phyloP scores from a whole-genome alignment of 2,888 invertebrate genomes.

The Heteromyza rotundicornis region DNA sequence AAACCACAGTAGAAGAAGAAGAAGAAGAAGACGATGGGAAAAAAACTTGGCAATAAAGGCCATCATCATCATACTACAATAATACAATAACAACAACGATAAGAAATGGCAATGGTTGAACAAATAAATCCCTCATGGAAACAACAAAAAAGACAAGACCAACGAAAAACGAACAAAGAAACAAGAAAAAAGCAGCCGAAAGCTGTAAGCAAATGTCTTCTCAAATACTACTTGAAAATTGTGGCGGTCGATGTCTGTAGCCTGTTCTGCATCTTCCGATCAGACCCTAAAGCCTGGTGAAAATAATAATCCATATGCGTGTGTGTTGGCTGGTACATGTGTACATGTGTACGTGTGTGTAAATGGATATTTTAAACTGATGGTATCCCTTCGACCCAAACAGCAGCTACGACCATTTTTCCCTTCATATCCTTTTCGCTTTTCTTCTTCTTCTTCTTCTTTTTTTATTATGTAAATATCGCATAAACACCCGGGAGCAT shows the following conservation, averaged over 20 bases:
- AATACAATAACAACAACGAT: background rate
- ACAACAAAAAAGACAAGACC: background rate
- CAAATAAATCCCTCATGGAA: background rate
- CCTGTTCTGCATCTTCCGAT: background rate
- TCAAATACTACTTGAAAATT: no score
- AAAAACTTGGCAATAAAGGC: background rate
- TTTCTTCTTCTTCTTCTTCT: no score
- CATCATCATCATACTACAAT: background rate
- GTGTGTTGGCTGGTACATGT: background rate
- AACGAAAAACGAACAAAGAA: no score
- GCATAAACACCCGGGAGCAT: constrained; percentile 56
- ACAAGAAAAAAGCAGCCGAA: no score
- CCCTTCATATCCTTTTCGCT: background rate
- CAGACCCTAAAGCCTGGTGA: background rate
- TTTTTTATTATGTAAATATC: constrained; percentile 58
- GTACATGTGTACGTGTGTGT: background rate
- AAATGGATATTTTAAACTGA: background rate
- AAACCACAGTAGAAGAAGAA: no score
- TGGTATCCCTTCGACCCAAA: background rate
- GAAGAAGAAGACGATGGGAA: no score
- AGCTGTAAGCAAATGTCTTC: background rate
- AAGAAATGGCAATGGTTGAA: background rate
- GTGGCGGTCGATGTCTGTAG: background rate
- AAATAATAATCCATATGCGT: background rate
- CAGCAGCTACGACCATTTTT: no score